Conservation (phyloP, 2,888 invertebrate species). For the Lamellibrachia satsuma region DNA sequence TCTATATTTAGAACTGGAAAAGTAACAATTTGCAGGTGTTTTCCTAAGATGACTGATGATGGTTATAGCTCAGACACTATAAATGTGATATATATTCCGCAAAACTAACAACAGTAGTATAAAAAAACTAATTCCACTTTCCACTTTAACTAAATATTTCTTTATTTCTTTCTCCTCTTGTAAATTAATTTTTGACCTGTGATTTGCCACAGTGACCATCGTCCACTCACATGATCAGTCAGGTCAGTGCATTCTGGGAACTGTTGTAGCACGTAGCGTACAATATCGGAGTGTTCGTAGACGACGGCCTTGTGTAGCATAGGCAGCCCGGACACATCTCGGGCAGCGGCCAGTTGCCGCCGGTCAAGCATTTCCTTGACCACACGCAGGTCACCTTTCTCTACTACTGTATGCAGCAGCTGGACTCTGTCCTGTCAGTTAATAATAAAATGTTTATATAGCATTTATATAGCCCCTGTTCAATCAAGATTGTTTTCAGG, state of each 20-base stretch:
- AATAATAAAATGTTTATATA: background rate
- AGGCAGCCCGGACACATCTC: background rate
- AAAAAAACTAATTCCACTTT: no score
- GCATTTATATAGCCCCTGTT: no score
- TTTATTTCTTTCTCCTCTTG: background rate
- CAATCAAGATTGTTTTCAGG: no score
- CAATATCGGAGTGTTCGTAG: conserved; percentile 7
- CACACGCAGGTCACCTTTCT: background rate
- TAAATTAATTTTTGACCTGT: no score
- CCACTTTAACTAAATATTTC: background rate
- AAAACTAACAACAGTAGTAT: no score
- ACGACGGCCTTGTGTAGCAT: conserved; percentile 17
- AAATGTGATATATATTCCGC: no score
- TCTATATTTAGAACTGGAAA: no score
- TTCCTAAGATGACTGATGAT: background rate
- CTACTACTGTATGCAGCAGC: background rate
- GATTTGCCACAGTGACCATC: background rate
- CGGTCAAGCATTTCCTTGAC: conserved; percentile 20
- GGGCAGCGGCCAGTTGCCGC: background rate
- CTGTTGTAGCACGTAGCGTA: background rate
- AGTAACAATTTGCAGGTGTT: no score
- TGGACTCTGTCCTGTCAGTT: conserved; percentile 8
- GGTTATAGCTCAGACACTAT: background rate
- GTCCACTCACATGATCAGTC: background rate
- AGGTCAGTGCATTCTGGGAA: conserved; percentile 8